Evolutionary conservation across 64 coral and sea anemone species (phyloP).

Genomic region (Stichodactyla helianthus): DNA sequence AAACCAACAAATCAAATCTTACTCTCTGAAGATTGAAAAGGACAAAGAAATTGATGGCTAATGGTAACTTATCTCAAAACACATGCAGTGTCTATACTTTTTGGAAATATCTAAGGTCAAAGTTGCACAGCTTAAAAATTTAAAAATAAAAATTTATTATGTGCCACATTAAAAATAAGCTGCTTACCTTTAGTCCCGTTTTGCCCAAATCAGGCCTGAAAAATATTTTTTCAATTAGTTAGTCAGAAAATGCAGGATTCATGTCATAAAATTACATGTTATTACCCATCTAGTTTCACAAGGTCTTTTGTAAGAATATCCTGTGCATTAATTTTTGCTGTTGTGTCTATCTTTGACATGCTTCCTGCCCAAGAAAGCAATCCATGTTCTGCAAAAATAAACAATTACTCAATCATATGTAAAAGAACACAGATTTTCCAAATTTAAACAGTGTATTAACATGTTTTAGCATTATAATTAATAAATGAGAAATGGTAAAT

Average conservation of each 20-base stretch:
- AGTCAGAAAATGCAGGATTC: background rate
- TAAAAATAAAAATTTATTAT: too few species aligned
- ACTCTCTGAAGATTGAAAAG: too few species aligned
- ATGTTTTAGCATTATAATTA: background rate
- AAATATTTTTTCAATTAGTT: background rate
- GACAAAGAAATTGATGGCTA: too few species aligned
- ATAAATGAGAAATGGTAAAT: too few species aligned
- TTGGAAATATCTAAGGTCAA: too few species aligned
- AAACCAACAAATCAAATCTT: too few species aligned
- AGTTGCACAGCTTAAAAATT: too few species aligned
- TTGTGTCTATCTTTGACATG: background rate
- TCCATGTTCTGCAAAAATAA: background rate
- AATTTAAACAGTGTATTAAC: too few species aligned
- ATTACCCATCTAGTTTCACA: background rate
- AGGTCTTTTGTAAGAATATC: background rate
- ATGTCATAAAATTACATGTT: background rate
- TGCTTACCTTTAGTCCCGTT: constrained; percentile 10
- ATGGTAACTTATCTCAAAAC: too few species aligned
- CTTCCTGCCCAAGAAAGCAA: background rate
- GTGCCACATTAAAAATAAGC: background rate
- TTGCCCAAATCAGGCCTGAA: constrained; percentile 16
- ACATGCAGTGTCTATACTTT: too few species aligned
- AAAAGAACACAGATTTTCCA: too few species aligned
- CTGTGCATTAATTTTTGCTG: background rate
- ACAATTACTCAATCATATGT: too few species aligned